Base-by-base conservation (phyloP, 2,888 invertebrate species). In the Cyaniris semiargus region DNA sequence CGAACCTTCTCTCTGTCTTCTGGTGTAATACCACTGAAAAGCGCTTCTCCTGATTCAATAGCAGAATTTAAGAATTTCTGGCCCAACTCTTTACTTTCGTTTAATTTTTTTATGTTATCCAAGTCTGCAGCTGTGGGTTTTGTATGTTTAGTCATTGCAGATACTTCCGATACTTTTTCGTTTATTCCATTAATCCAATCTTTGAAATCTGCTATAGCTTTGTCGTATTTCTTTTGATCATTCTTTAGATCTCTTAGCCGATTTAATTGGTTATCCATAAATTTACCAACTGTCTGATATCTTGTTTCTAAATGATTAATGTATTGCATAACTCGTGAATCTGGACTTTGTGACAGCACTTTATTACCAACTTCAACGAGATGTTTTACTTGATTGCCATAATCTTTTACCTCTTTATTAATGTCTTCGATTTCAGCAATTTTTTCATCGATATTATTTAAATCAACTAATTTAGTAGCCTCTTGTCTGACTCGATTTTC, bases 1-100 rank as follows among this genome's bases (percentile, higher is more conserved):
- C 99, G 95, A 76, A 99, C 96, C 76, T 95, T 92, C 86, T 99
- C 98, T 76, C 98, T 95, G 79, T 98, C 97, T 84, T 98, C 97
- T 1, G 97, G 96, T 0, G 97, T 97, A 10, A 98, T 97, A 70
- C 97, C 96, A 15, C 97, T 96, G 84, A 98, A 98, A 13, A 99
- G 92, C 6, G 96, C 95, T 92, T 99, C 99, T 0, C 98, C 98
- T 77, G 97, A 95, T 87, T 97, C 97, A 0, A 98, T 96, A 0
- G 97, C 97, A 83, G 95, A 96, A 83, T 97, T 97, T 0, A 98
- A 89, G 60, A 98, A 90, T 48, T 93, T 91, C 85, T 97, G 97
- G 0, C 98, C 98, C 77, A 95, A 94, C 83, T 98, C 98, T 83
- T 97, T 96, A 84, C 96, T 96, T 75, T 95, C 95, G 56, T 95